Evolutionary conservation across 2,113 vertebrate genomes (phyloP).

Genomic region (Danio rerio): DNA sequence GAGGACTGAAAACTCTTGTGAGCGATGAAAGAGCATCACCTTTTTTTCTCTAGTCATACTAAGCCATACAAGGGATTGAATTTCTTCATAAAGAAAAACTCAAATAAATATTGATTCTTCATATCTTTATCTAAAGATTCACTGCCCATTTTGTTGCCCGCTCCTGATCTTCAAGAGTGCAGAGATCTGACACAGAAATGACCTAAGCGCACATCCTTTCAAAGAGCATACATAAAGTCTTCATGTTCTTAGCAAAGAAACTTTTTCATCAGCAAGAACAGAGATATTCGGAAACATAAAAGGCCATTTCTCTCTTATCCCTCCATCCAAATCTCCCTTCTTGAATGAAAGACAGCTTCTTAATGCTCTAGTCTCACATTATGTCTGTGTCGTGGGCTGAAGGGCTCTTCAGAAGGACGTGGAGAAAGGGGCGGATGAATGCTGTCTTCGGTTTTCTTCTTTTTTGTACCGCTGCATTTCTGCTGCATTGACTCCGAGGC

Average conservation of each 20-base stretch:
- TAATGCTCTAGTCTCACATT: constrained; percentile 45
- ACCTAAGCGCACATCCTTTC: constrained; percentile 14
- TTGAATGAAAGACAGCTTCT: constrained; percentile 48
- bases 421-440: constrained; percentile 70
- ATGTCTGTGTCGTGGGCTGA: constrained; percentile 47
- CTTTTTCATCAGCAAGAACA: constrained; percentile 60
- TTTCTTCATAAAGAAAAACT: not conserved
- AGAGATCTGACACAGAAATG: constrained; percentile 12
- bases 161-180: not conserved
- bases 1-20: too few species aligned
- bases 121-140: not conserved
- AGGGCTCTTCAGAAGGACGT: constrained; percentile 52
- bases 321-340: constrained; percentile 49
- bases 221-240: constrained; percentile 46
- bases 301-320: constrained; percentile 82
- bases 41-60: not conserved
- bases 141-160: not conserved
- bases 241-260: constrained; percentile 67
- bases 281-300: constrained; percentile 75
- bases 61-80: not conserved
- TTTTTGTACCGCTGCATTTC: constrained; percentile 63
- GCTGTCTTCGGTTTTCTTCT: constrained; percentile 61
- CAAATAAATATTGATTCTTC: constrained; percentile 31
- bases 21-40: not conserved
- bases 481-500: constrained; percentile 74